These are phyloP conservation scores for Myotis davidii DNA, from an alignment of 2,113 vertebrate genomes.

Conservation along the genomic window DNA sequence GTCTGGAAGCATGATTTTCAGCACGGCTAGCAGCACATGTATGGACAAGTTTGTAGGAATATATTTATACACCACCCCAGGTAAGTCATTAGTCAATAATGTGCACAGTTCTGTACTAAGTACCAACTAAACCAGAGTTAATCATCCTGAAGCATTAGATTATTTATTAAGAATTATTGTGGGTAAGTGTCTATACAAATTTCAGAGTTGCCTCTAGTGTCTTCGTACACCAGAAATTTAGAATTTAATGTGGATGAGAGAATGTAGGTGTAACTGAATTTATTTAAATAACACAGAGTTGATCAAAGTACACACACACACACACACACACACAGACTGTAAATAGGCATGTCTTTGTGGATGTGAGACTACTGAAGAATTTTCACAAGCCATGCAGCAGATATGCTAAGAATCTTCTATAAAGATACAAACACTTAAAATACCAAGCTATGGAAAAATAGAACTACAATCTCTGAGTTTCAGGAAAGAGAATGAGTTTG, in stretches of 20 bases:
- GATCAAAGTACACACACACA: not conserved
- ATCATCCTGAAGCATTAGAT: slow-evolving; percentile 4
- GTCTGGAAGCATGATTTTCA: slow-evolving; percentile 54
- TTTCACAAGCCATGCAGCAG: not conserved
- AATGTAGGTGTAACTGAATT: not conserved
- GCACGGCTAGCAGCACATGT: not conserved
- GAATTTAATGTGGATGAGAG: not conserved
- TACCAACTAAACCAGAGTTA: not conserved
- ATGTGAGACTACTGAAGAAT: not conserved
- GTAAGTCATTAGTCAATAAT: slow-evolving; percentile 55
- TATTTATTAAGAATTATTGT: slow-evolving; percentile 55
- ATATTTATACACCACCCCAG: slow-evolving; percentile 36
- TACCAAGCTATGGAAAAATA: not conserved
- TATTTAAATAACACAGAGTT: not conserved
- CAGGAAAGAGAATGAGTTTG: not conserved
- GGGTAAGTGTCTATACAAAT: not conserved
- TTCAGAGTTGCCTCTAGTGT: not conserved
- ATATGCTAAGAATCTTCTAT: not conserved
- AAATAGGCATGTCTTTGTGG: not conserved
- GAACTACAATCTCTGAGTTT: not conserved
- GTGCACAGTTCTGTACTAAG: not conserved
- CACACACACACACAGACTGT: not conserved
- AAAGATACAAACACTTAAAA: not conserved
- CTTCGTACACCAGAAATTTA: not conserved
- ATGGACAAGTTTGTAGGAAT: not conserved